These are phyloP conservation scores for Clinocottus analis DNA, from an alignment of 2,113 vertebrate species.

Conservation along the genomic window DNA sequence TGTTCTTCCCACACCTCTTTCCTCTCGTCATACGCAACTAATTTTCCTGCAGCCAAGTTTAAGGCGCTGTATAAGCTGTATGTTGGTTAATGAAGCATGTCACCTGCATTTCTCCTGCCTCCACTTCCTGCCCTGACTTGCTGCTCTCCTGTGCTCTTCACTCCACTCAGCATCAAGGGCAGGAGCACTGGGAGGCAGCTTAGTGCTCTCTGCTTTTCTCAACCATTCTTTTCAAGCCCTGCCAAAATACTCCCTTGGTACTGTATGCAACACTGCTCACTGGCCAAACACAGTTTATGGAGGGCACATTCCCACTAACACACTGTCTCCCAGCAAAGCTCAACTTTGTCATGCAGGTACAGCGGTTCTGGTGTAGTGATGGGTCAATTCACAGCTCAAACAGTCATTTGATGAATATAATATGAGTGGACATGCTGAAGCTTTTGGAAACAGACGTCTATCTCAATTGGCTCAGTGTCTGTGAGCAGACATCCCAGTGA, in stretches of 20 bases:
- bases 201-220: constrained; percentile 60
- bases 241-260: constrained; percentile 61
- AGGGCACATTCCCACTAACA: constrained; percentile 40
- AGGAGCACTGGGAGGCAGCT: constrained; percentile 63
- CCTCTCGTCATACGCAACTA: constrained; percentile 44
- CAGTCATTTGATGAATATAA: neutral
- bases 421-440: neutral
- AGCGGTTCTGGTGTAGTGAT: constrained; percentile 11
- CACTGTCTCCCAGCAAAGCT: constrained; percentile 26
- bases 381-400: constrained; percentile 30
- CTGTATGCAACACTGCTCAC: constrained; percentile 43
- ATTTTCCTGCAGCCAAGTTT: constrained; percentile 64
- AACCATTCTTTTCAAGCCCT: constrained; percentile 65
- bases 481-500: neutral
- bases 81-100: constrained; percentile 73
- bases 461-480: constrained; percentile 8
- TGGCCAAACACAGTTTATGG: constrained; percentile 55
- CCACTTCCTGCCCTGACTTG: constrained; percentile 56
- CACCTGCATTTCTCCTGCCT: constrained; percentile 60
- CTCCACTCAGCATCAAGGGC: constrained; percentile 67
- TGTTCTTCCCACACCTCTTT: constrained; percentile 19
- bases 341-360: constrained; percentile 27
- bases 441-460: neutral
- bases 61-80: constrained; percentile 40
- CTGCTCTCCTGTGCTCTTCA: constrained; percentile 63